These are phyloP conservation scores for Hyperoplus lanceolatus DNA, from an alignment of 2,797 vertebrate genomes.

Conservation along the genomic window DNA sequence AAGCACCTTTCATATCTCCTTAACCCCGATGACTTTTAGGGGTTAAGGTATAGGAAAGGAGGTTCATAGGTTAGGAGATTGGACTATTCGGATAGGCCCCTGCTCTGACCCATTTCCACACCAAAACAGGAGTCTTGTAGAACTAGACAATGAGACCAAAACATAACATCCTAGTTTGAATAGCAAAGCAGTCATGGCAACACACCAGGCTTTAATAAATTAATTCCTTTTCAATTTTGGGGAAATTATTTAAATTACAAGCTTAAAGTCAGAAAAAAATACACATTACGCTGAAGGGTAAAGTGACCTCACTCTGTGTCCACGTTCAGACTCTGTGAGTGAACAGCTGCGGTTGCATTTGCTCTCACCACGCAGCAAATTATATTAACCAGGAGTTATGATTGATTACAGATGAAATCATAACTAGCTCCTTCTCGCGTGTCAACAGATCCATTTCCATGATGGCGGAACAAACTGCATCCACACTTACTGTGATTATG, in stretches of 20 bases:
- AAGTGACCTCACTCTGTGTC: not conserved
- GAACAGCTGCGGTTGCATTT: not conserved
- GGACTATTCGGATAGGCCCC: too few species aligned
- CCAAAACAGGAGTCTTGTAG: not conserved
- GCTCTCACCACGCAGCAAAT: not conserved
- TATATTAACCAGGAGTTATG: not conserved
- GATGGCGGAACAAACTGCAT: not conserved
- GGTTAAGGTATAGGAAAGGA: too few species aligned
- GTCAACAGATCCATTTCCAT: constrained; percentile 2
- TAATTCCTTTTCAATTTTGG: not conserved
- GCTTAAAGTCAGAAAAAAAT: not conserved
- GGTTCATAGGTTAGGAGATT: too few species aligned
- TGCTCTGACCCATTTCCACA: not conserved
- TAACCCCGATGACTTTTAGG: too few species aligned
- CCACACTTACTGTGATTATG: not conserved
- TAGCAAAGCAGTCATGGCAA: not conserved
- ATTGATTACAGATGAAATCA: constrained; percentile 1
- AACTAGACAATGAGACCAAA: not conserved
- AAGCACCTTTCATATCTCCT: too few species aligned
- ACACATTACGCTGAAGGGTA: not conserved
- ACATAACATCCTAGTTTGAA: not conserved
- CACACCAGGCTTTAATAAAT: not conserved
- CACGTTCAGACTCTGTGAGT: not conserved
- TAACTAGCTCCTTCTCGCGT: not conserved
- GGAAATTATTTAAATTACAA: not conserved